Base-by-base conservation (phyloP, 1,140 invertebrate species). In the Drosophila saltans region DNA sequence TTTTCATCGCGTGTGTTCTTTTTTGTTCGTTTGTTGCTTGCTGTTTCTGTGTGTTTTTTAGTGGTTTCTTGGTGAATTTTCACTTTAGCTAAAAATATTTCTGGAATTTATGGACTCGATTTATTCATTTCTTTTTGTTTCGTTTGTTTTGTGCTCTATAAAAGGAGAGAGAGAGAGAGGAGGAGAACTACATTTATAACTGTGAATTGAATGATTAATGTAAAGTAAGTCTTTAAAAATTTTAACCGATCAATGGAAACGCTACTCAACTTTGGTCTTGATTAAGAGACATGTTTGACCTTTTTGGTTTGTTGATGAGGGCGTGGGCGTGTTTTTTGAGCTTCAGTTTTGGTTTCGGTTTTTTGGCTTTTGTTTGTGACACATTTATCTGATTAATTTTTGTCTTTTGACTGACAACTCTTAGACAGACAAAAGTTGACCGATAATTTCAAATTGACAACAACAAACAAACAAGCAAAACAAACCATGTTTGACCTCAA, bases 391-490 rank as follows among this genome's bases (percentile, higher is more conserved):
- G 83, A 88, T 52, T 52, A 52, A 48, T 48, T 48, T 86, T 89
- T 80, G 83, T 88, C 69, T 82, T 63, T 70, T 80, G 83, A 89
- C 83, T 89, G 84, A 60, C 73, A 64, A 48, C 45, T 52, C 24
- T 48, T 2, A 48, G 71, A 63, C 76, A 71, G 78, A 88, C 80
- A 82, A 86, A 89, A 80, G 83, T 80, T 88, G 83, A 83, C 83
- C 80, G 84, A 88, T 88, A 88, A 88, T 88, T 89, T 88, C 58
- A 74, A 88, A 76, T 80, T 79, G 85, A 88, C 80, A 86, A 64
- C 75, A 76, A 78, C 66, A 41, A 69, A 67, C 16, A 16, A 16
- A 16, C 16, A 16, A 16, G 72, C 59, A 79, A 67, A 83, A 72
- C 71, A 80, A 80, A 72, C 83, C 80, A 79, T 83, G 73, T 80